Evolutionary conservation across 2,113 vertebrate species (phyloP).

Genomic region (Talpa occidentalis): DNA sequence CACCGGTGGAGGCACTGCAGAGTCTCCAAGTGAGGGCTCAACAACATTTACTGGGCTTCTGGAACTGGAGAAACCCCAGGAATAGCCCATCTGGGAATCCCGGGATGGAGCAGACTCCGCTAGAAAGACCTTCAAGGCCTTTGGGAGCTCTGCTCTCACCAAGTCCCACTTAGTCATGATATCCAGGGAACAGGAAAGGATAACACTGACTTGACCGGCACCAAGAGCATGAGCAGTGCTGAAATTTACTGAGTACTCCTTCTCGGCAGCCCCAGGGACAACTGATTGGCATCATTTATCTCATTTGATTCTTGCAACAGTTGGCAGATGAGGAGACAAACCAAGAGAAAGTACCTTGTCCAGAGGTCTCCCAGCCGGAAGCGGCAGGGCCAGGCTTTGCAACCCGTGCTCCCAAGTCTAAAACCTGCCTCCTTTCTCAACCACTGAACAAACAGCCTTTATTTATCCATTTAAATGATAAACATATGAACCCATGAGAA

Average conservation of each 20-base stretch:
- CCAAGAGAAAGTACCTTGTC: background rate
- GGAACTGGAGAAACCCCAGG: background rate
- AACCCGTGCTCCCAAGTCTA: background rate
- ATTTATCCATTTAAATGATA: background rate
- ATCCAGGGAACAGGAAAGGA: background rate
- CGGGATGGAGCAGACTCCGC: background rate
- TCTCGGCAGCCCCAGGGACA: background rate
- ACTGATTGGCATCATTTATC: background rate
- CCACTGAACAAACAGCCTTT: background rate
- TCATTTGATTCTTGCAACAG: constrained; percentile 15
- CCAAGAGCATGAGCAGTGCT: background rate
- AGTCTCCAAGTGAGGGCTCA: background rate
- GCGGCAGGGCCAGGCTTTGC: background rate
- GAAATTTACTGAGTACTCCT: background rate
- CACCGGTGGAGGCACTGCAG: background rate
- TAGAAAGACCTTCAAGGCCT: background rate
- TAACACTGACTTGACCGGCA: background rate
- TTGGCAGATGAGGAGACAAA: background rate
- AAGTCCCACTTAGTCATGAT: background rate
- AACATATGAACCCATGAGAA: background rate
- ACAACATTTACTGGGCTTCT: background rate
- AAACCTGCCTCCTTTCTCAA: background rate
- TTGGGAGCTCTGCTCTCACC: background rate
- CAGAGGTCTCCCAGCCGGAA: background rate
- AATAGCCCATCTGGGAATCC: background rate